Percentiles rank a stretch among this genome's conserved stretches.
phyloP scores from a whole-genome alignment of 2,113 vertebrate species.

The Kobus ellipsiprymnus region DNA sequence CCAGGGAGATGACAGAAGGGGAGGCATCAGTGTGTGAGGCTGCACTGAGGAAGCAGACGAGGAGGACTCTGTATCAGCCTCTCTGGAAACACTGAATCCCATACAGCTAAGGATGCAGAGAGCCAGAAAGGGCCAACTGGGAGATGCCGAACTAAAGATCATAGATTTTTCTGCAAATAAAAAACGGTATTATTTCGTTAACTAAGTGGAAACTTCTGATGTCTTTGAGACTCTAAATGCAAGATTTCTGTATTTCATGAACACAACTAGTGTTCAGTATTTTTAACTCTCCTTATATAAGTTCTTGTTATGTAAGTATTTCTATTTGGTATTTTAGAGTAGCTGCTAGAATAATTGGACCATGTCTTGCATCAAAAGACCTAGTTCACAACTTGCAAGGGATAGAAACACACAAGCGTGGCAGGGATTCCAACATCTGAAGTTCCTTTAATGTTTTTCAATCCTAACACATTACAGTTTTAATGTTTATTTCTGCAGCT shows the following conservation, averaged over 20 bases:
- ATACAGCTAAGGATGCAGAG: neutral
- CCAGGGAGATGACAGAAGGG: neutral
- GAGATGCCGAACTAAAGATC: neutral
- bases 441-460: neutral
- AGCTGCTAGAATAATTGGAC: neutral
- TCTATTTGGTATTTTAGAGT: conserved; percentile 10
- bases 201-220: neutral
- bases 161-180: neutral
- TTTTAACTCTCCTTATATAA: conserved; percentile 52
- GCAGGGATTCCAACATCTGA: neutral
- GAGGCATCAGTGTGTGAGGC: neutral
- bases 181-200: neutral
- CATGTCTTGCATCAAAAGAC: neutral
- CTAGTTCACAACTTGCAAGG: neutral
- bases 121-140: neutral
- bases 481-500: neutral
- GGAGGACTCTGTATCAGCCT: neutral
- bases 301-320: conserved; percentile 43
- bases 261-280: neutral
- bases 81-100: neutral
- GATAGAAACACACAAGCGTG: neutral
- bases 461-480: neutral
- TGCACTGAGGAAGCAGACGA: neutral
- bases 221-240: neutral
- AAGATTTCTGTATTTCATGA: neutral